Evolutionary conservation across 2,888 invertebrate species (phyloP).

Genomic region (Ormia ochracea): DNA sequence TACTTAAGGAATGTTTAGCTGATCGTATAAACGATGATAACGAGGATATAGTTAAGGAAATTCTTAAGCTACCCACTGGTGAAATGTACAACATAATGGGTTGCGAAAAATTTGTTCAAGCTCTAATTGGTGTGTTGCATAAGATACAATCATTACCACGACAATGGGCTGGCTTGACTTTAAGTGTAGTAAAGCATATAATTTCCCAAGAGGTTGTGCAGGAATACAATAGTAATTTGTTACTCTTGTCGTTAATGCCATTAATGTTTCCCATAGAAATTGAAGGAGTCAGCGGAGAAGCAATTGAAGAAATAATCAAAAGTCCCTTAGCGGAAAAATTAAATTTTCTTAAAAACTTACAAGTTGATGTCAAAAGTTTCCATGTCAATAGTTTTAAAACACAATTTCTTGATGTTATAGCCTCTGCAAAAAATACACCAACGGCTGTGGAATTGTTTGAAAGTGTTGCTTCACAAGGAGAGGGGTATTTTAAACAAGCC

Average conservation of each 20-base stretch:
- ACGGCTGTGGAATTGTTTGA: constrained; percentile 65
- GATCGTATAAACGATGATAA: constrained; percentile 84
- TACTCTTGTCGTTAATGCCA: constrained; percentile 71
- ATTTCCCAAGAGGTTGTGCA: constrained; percentile 77
- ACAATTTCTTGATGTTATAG: constrained; percentile 69
- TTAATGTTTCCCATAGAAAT: constrained; percentile 68
- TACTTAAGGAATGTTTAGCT: constrained; percentile 81
- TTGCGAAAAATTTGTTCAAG: constrained; percentile 77
- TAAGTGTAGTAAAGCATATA: constrained; percentile 77
- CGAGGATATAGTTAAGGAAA: constrained; percentile 80
- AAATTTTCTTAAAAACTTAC: constrained; percentile 65
- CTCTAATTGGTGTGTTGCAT: constrained; percentile 78
- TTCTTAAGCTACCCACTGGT: constrained; percentile 77
- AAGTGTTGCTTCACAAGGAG: constrained; percentile 67
- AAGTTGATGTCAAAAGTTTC: constrained; percentile 55
- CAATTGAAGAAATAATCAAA: constrained; percentile 65
- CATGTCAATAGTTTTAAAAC: constrained; percentile 66
- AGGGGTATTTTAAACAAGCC: constrained; percentile 64
- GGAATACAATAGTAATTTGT: constrained; percentile 72
- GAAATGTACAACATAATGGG: constrained; percentile 77
- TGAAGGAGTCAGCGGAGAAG: constrained; percentile 16
- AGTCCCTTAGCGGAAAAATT: constrained; percentile 67
- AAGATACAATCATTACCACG: constrained; percentile 76
- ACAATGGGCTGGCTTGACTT: constrained; percentile 76
- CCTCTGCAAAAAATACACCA: constrained; percentile 63